A percentile compares a stretch with the other conserved stretches of the same genome.
phyloP scores from a whole-genome alignment of 2,888 invertebrate genomes.

The Dioctria linearis region DNA sequence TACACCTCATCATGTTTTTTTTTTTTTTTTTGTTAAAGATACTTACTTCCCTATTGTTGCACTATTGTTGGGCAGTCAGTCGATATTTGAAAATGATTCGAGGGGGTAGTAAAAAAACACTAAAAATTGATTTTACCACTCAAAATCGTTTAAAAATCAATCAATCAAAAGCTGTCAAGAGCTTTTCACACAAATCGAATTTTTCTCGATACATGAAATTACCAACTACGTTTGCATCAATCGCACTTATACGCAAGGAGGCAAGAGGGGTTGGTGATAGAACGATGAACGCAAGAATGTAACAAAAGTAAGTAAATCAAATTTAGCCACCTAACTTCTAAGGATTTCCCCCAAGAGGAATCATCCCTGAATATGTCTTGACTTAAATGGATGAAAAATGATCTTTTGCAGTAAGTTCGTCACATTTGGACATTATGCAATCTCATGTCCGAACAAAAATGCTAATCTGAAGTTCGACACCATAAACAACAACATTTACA shows the following conservation, averaged over 20 bases:
- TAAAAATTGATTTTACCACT: conserved; percentile 1
- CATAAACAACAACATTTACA: background rate
- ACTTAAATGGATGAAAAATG: conserved; percentile 48
- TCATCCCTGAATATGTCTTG: conserved; percentile 27
- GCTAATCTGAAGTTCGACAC: conserved; percentile 24
- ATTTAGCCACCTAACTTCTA: conserved; percentile 23
- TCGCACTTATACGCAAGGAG: background rate
- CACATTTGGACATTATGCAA: conserved; percentile 44
- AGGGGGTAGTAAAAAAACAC: background rate
- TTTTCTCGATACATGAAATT: conserved; percentile 17
- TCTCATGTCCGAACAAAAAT: conserved; percentile 33
- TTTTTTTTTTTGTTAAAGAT: too few relatives aligned
- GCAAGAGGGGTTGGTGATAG: background rate
- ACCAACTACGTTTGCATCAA: background rate
- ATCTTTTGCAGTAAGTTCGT: conserved; percentile 25
- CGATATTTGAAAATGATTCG: too few relatives aligned
- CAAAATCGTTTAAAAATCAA: conserved; percentile 49
- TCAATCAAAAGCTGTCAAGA: conserved; percentile 31
- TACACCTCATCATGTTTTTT: too few relatives aligned
- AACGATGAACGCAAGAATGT: background rate
- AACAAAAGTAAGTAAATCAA: conserved; percentile 44
- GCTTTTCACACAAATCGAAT: conserved; percentile 44
- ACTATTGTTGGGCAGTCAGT: too few relatives aligned
- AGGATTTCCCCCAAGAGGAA: background rate
- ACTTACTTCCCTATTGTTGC: too few relatives aligned